A percentile compares a stretch with the other conserved stretches of the same genome.
These are phyloP conservation scores for Drosophila meridionalis DNA, from an alignment of 2,888 invertebrate genomes.

Conservation along the genomic window DNA sequence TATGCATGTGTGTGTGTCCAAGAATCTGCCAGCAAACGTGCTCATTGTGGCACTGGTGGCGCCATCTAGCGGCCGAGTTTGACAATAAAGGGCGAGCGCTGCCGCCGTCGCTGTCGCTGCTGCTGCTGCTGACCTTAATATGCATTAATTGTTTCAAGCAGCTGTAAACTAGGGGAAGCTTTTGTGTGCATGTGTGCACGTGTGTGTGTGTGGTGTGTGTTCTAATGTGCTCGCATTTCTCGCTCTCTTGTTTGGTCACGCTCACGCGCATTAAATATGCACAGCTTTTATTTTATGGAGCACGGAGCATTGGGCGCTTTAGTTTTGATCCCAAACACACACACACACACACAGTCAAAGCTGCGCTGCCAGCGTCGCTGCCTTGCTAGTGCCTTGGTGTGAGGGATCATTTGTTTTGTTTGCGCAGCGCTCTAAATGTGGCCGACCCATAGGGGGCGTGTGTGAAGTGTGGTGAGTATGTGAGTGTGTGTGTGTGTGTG, in stretches of 20 bases:
- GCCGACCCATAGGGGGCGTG: constrained; percentile 38
- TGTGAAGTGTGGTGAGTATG: constrained; percentile 12
- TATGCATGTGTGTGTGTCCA: background rate
- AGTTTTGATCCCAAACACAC: constrained; percentile 54
- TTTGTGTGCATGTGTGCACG: constrained; percentile 16
- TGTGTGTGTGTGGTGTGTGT: constrained; percentile 14
- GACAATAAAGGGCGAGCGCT: constrained; percentile 44
- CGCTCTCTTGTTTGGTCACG: constrained; percentile 45
- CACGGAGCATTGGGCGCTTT: constrained; percentile 45
- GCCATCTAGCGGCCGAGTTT: constrained; percentile 51
- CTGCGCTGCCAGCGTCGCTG: constrained; percentile 23
- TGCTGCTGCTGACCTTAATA: constrained; percentile 66
- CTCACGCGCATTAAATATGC: constrained; percentile 60
- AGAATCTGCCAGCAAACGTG: background rate
- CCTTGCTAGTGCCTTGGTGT: constrained; percentile 29
- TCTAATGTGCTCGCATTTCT: constrained; percentile 49
- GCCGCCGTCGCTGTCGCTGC: constrained; percentile 18
- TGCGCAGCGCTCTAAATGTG: constrained; percentile 37
- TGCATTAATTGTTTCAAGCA: constrained; percentile 71
- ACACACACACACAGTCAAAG: constrained; percentile 12
- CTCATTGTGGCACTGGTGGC: constrained; percentile 38
- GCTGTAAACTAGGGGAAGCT: constrained; percentile 60
- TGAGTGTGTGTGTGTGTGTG: constrained; percentile 4
- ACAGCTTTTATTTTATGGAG: constrained; percentile 57
- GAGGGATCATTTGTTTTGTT: constrained; percentile 65